Percentiles rank a stretch among this genome's conserved stretches.
phyloP scores from a whole-genome alignment of 2,113 vertebrate genomes.

The Halcyon senegalensis region DNA sequence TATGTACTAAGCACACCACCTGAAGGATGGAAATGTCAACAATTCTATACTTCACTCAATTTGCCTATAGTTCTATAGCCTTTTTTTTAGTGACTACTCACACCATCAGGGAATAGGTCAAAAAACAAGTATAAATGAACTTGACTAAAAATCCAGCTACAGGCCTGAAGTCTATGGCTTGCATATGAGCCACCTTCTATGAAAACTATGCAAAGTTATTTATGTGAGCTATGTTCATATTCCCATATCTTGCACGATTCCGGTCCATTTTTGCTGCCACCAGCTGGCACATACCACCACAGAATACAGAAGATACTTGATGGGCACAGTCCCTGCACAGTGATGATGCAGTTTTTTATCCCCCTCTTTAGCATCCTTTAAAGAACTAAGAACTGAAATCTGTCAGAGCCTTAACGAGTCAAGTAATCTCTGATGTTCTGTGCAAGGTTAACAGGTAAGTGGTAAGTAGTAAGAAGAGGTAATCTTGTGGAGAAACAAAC shows the following conservation, averaged over 20 bases:
- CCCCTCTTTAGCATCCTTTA: not conserved
- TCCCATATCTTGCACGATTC: not conserved
- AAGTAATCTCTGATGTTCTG: not conserved
- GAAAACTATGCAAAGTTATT: not conserved
- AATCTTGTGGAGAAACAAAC: not conserved
- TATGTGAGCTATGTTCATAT: not conserved
- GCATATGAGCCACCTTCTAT: not conserved
- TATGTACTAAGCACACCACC: not conserved
- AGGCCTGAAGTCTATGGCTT: not conserved
- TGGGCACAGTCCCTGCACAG: conserved; percentile 29
- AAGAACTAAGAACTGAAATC: not conserved
- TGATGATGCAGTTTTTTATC: not conserved
- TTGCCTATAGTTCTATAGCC: not conserved
- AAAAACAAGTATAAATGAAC: not conserved
- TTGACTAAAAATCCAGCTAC: not conserved
- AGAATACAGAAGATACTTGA: not conserved
- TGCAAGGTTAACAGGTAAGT: not conserved
- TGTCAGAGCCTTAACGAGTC: not conserved
- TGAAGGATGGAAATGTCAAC: not conserved
- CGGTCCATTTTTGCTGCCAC: not conserved
- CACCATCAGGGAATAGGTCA: not conserved
- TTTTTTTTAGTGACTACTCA: not conserved
- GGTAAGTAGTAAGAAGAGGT: not conserved
- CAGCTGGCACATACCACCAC: not conserved
- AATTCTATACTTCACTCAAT: not conserved